These are phyloP conservation scores for Sterrhoptilus dennistouni DNA, from an alignment of 2,113 vertebrate genomes.

Conservation along the genomic window DNA sequence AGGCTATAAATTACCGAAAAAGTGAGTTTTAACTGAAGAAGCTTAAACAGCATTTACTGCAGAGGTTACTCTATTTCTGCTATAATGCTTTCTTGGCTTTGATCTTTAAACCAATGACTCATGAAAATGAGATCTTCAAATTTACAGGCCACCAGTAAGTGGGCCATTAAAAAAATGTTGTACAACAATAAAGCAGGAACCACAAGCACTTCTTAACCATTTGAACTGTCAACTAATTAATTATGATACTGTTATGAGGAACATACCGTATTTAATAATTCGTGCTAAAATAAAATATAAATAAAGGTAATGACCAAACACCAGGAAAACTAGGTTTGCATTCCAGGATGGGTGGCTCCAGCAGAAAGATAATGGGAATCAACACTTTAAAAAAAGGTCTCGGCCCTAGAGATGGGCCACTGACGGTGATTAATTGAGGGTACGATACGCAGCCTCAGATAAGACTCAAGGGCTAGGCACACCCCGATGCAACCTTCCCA, in stretches of 20 bases:
- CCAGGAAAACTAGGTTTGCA: too few relatives aligned
- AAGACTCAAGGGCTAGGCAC: too few relatives aligned
- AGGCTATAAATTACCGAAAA: background rate
- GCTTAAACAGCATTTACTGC: background rate
- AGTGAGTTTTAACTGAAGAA: background rate
- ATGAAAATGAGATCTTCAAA: constrained; percentile 26
- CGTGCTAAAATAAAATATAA: too few relatives aligned
- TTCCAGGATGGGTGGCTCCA: too few relatives aligned
- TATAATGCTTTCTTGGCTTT: constrained; percentile 12
- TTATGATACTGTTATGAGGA: background rate
- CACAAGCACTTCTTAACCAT: constrained; percentile 22
- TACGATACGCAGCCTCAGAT: too few relatives aligned
- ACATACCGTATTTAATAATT: too few relatives aligned
- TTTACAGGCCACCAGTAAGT: constrained; percentile 12
- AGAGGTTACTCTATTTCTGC: background rate
- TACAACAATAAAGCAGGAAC: background rate
- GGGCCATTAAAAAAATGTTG: background rate
- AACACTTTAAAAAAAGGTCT: too few relatives aligned
- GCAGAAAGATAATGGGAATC: too few relatives aligned
- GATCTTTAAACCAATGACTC: constrained; percentile 33
- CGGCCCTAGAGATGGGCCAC: too few relatives aligned
- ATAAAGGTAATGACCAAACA: too few relatives aligned
- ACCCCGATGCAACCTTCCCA: too few relatives aligned
- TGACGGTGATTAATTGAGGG: too few relatives aligned
- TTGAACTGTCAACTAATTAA: constrained; percentile 40